Percentiles rank a stretch among this genome's conserved stretches.
These are phyloP conservation scores for Dreissena polymorpha DNA, from an alignment of 1,140 invertebrate genomes.

Conservation along the genomic window DNA sequence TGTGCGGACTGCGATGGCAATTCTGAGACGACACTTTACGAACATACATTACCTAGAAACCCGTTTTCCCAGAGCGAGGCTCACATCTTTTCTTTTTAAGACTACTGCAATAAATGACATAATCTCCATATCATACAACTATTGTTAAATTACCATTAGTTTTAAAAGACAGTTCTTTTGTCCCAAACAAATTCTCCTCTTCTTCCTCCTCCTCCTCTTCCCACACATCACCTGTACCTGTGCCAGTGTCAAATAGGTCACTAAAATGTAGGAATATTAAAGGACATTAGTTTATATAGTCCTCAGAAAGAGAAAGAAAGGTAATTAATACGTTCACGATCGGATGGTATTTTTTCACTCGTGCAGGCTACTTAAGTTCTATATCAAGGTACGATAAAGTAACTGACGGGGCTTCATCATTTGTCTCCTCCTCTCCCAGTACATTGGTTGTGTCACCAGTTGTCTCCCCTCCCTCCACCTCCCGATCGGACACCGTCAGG, in stretches of 20 bases:
- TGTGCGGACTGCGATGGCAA: no score
- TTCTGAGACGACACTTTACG: no score
- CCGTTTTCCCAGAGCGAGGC: no score
- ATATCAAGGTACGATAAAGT: neutral
- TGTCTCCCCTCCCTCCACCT: neutral
- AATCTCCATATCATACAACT: neutral
- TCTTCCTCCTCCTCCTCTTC: constrained; percentile 34
- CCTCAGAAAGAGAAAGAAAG: neutral
- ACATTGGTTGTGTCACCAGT: neutral
- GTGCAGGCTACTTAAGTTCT: no score
- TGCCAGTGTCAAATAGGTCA: constrained; percentile 37
- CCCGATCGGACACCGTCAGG: neutral
- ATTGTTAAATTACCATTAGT: neutral
- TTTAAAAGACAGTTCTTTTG: neutral
- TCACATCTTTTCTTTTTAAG: no score
- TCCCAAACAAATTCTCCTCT: neutral
- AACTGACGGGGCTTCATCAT: neutral
- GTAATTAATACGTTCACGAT: neutral
- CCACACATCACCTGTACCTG: neutral
- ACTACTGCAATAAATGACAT: no score
- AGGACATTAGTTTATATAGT: neutral
- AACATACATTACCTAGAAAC: no score
- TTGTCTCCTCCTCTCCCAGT: neutral
- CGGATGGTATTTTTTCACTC: no score
- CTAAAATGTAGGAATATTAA: neutral